Evolutionary conservation across 2,797 vertebrate species (phyloP).

Genomic region (Hozukius guyotensis): DNA sequence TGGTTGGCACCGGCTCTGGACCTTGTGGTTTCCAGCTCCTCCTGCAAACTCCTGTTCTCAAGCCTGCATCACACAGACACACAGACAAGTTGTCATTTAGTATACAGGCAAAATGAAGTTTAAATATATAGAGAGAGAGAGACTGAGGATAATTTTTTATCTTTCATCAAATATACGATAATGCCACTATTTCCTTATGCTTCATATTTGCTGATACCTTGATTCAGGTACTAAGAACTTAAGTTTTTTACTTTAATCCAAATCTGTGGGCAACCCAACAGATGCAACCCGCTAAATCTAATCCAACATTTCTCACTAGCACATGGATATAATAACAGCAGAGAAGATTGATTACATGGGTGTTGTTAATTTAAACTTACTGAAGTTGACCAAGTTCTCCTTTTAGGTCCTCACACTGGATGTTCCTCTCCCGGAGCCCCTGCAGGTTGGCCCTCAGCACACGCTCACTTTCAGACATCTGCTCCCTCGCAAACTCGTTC

Average conservation of each 20-base stretch:
- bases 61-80: conserved; percentile 56
- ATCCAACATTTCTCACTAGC: background rate
- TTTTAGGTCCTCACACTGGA: conserved; percentile 88
- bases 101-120: background rate
- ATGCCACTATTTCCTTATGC: background rate
- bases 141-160: background rate
- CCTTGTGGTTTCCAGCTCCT: conserved; percentile 78
- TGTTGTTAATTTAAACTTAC: conserved; percentile 72
- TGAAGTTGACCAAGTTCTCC: conserved; percentile 78
- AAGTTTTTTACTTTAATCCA: background rate
- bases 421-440: conserved; percentile 83
- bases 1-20: conserved; percentile 64
- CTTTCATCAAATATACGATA: background rate
- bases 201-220: background rate
- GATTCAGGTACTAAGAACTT: background rate
- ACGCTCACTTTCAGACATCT: conserved; percentile 86
- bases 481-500: conserved; percentile 84
- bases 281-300: background rate
- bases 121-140: background rate
- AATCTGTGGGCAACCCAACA: background rate
- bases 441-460: conserved; percentile 81
- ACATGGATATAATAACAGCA: background rate
- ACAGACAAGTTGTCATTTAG: background rate
- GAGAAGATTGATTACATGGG: background rate
- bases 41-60: conserved; percentile 71